Base-by-base conservation (phyloP, 2,888 invertebrate genomes). In the Yponomeuta evonymella region DNA sequence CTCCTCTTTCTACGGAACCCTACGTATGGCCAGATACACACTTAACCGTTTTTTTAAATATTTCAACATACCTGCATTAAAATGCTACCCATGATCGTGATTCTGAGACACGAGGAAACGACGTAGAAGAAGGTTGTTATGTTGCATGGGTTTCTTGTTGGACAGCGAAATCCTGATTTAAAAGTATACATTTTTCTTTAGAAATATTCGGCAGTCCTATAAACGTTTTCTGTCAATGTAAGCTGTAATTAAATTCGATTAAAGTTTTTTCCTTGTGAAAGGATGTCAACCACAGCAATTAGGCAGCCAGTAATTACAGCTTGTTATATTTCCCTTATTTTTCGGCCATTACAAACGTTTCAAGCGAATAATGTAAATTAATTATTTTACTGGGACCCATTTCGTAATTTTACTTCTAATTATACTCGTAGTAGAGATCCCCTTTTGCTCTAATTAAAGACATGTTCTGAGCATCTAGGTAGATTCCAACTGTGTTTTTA, bases 231-330 rank as follows among this genome's bases (percentile, higher is more conserved):
- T 70, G 62, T 66, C 65, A 66, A 30, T 9, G 75, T 79, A 85
- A 84, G 85, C 84, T 84, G 84, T 86, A 82, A 89, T 89, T 88
- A 88, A 80, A 81, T 83, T 81, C 83, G 74, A 84, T 86, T 84
- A 82, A 78, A 82, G 76, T 76, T 79, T 82, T 84, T 83, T 83
- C 81, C 76, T 76, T 74, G 75, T 74, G 77, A 83, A 86, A 85
- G 85, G 84, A 88, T 87, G 86, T 87, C 88, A 88, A 87, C 84
- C 83, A 83, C 80, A 75, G 79, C 82, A 87, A 86, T 86, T 88
- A 89, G 80, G 79, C 78, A 76, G 74, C 74, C 79, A 78, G 83
- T 89, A 89, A 89, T 89, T 89, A 87, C 79, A 81, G 80, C 82
- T 85, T 85, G 85, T 85, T 86, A 86, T 81, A 79, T 81, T 82